A percentile compares a stretch with the other conserved stretches of the same genome.
These are phyloP conservation scores for Tetragonisca angustula DNA, from an alignment of 2,888 invertebrate genomes.

Conservation along the genomic window DNA sequence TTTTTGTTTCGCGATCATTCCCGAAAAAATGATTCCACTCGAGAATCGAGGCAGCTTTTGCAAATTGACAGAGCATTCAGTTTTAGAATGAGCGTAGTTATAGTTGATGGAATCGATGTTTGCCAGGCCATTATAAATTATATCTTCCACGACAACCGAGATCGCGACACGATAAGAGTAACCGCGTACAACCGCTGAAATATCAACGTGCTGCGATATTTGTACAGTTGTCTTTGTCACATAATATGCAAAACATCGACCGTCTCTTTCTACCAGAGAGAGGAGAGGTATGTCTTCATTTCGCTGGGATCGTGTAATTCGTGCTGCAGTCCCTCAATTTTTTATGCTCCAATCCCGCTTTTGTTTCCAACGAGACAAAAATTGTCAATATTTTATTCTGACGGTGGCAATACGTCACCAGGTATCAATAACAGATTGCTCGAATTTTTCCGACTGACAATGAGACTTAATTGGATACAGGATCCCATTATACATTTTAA, in stretches of 20 bases:
- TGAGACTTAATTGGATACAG: too few species aligned
- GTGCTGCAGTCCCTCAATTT: background rate
- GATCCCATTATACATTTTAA: too few species aligned
- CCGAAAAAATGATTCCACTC: too few species aligned
- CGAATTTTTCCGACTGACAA: too few species aligned
- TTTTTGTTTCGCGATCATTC: too few species aligned
- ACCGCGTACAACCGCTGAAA: slow-evolving; percentile 31
- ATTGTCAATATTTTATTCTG: background rate
- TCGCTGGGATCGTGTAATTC: slow-evolving; percentile 3
- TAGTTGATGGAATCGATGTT: slow-evolving; percentile 40
- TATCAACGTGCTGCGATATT: slow-evolving; percentile 54
- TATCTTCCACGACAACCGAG: slow-evolving; percentile 38
- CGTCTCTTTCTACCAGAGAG: background rate
- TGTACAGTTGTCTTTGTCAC: slow-evolving; percentile 58
- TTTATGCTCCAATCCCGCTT: background rate
- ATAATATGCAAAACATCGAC: slow-evolving; percentile 33
- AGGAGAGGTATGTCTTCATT: slow-evolving; percentile 5
- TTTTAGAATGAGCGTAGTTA: background rate
- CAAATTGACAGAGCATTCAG: too few species aligned
- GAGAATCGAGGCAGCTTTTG: too few species aligned
- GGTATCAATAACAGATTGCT: too few species aligned
- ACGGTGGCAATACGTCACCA: background rate
- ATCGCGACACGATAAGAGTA: slow-evolving; percentile 53
- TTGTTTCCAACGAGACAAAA: background rate
- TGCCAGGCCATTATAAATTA: slow-evolving; percentile 47